Conservation (phyloP, 1,140 invertebrate species). For the Caerostris extrusa region DNA sequence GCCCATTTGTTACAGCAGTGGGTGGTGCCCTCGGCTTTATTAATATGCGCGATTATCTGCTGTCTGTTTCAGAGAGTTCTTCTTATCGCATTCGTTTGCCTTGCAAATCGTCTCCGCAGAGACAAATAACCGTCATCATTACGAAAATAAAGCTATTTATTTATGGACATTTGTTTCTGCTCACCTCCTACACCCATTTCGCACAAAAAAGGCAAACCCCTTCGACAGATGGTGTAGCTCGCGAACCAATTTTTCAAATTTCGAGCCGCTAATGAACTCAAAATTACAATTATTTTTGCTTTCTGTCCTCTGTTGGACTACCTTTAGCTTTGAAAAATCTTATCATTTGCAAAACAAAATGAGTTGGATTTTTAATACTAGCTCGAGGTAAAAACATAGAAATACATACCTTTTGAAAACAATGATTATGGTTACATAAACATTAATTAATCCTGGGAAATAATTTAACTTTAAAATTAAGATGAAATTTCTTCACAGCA, state of each 20-base stretch:
- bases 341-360: no score
- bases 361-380: no score
- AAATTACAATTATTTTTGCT: conserved; percentile 22
- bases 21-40: conserved; percentile 66
- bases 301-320: no score
- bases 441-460: no score
- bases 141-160: conserved; percentile 72
- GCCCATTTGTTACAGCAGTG: conserved; percentile 65
- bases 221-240: conserved; percentile 24
- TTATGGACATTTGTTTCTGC: conserved; percentile 57
- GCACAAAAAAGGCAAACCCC: conserved; percentile 14
- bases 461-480: no score
- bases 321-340: no score
- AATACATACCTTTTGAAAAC: no score
- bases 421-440: no score
- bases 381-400: no score
- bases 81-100: conserved; percentile 74
- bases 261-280: conserved; percentile 31
- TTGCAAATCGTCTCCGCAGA: conserved; percentile 62
- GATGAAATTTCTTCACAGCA: no score
- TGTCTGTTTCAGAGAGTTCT: conserved; percentile 65
- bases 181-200: background rate
- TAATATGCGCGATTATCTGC: conserved; percentile 75
- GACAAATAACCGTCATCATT: conserved; percentile 61
- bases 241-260: conserved; percentile 38